Evolutionary conservation across 2,113 vertebrate species (phyloP).

Genomic region (Thamnaconus septentrionalis): DNA sequence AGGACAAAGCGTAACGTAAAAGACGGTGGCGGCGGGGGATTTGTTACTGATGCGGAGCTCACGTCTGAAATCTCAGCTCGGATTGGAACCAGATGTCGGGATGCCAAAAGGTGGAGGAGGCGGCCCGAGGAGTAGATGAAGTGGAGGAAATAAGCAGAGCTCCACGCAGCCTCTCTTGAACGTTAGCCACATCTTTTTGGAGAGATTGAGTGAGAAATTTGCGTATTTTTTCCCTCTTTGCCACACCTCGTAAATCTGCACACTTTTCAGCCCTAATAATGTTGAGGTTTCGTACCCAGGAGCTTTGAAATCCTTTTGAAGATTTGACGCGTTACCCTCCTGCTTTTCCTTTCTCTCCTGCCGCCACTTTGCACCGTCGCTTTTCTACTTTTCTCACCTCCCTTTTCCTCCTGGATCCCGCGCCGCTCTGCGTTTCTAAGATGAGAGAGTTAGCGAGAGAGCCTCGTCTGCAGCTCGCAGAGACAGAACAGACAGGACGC

Average conservation of each 20-base stretch:
- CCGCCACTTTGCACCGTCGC: background rate
- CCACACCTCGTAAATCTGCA: constrained; percentile 48
- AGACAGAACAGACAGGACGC: background rate
- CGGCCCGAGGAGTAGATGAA: constrained; percentile 13
- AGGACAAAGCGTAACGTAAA: constrained; percentile 8
- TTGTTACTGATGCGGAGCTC: constrained; percentile 42
- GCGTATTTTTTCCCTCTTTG: background rate
- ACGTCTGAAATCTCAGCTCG: constrained; percentile 48
- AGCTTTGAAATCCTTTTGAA: constrained; percentile 28
- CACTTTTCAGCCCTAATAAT: constrained; percentile 31
- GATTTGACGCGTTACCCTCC: constrained; percentile 5
- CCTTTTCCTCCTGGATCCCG: background rate
- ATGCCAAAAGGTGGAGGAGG: constrained; percentile 30
- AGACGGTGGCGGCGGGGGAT: constrained; percentile 1
- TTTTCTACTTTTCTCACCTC: background rate
- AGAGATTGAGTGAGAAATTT: constrained; percentile 11
- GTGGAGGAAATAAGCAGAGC: constrained; percentile 33
- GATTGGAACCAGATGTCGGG: constrained; percentile 66
- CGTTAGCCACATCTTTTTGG: constrained; percentile 1
- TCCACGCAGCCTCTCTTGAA: constrained; percentile 23
- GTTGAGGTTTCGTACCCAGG: constrained; percentile 5
- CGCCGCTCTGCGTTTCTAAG: background rate
- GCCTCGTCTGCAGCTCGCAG: background rate
- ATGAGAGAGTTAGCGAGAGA: background rate
- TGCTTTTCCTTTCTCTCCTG: background rate